A percentile compares a stretch with the other conserved stretches of the same genome.
These are phyloP conservation scores for Pyrocoelia pectoralis DNA, from an alignment of 2,888 invertebrate genomes.

Conservation along the genomic window DNA sequence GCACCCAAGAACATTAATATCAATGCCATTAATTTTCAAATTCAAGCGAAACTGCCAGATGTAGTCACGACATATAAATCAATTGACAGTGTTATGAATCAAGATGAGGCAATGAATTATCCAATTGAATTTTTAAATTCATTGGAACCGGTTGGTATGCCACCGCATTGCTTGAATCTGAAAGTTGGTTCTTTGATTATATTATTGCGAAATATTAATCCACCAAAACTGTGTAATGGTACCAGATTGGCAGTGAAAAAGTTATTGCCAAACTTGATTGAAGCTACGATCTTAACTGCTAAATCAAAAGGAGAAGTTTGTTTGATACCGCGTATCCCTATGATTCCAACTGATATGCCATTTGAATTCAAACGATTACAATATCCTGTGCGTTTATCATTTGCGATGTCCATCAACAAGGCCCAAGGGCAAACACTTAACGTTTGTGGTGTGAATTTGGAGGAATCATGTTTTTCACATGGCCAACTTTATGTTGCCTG, in stretches of 20 bases:
- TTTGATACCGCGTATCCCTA: background rate
- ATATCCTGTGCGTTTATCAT: too few species aligned
- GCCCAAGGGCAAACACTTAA: too few species aligned
- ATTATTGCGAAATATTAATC: background rate
- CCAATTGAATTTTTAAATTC: too few species aligned
- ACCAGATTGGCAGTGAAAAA: background rate
- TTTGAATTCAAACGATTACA: too few species aligned
- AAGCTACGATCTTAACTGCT: background rate
- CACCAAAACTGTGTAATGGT: background rate
- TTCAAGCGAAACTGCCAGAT: constrained; percentile 17
- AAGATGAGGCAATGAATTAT: too few species aligned
- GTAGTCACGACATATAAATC: too few species aligned
- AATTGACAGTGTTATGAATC: too few species aligned
- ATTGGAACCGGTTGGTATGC: background rate
- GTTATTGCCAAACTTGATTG: background rate
- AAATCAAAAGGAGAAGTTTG: background rate
- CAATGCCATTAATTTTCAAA: constrained; percentile 33
- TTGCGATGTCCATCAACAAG: too few species aligned
- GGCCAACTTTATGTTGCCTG: too few species aligned
- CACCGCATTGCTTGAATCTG: background rate
- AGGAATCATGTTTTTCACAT: too few species aligned
- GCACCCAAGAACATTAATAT: constrained; percentile 50
- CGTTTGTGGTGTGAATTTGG: too few species aligned
- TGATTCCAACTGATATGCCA: too few species aligned
- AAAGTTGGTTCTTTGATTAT: background rate